Conservation (phyloP, 2,888 invertebrate genomes). For the Lasioglossum villosulum region DNA sequence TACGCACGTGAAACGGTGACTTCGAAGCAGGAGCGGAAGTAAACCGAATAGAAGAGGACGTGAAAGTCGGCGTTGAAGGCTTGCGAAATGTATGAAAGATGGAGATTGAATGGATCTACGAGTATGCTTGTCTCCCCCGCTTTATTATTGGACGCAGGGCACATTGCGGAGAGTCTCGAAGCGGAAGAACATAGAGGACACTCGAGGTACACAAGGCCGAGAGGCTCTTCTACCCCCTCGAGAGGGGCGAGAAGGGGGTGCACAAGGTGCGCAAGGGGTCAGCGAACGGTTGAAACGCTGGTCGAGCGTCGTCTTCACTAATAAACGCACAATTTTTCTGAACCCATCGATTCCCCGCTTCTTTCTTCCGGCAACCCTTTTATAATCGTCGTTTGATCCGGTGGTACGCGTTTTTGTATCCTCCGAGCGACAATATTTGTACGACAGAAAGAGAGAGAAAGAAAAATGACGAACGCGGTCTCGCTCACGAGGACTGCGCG, state of each 20-base stretch:
- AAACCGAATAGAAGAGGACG: not conserved
- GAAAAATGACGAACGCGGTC: not conserved
- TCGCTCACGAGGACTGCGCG: not conserved
- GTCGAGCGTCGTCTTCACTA: constrained; percentile 79
- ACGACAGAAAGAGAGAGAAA: constrained; percentile 17
- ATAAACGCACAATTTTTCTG: constrained; percentile 84
- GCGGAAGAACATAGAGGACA: not conserved
- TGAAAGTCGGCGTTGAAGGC: not conserved
- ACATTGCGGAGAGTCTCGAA: constrained; percentile 5
- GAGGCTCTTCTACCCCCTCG: not conserved
- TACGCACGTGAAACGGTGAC: not conserved
- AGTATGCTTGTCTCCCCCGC: constrained; percentile 1
- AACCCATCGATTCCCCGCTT: constrained; percentile 79
- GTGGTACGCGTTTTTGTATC: constrained; percentile 45
- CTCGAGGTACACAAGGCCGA: constrained; percentile 5
- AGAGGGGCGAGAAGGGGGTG: constrained; percentile 13
- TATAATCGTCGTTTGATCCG: constrained; percentile 35
- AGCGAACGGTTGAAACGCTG: constrained; percentile 21
- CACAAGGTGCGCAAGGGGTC: not conserved
- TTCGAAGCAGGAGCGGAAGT: not conserved
- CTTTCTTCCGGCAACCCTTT: constrained; percentile 64
- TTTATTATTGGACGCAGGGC: not conserved
- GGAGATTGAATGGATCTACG: not conserved
- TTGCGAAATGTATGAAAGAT: not conserved
- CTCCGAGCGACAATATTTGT: constrained; percentile 42